A percentile compares a stretch with the other conserved stretches of the same genome.
phyloP scores from a whole-genome alignment of 2,888 invertebrate species.

The Cactoblastis cactorum region DNA sequence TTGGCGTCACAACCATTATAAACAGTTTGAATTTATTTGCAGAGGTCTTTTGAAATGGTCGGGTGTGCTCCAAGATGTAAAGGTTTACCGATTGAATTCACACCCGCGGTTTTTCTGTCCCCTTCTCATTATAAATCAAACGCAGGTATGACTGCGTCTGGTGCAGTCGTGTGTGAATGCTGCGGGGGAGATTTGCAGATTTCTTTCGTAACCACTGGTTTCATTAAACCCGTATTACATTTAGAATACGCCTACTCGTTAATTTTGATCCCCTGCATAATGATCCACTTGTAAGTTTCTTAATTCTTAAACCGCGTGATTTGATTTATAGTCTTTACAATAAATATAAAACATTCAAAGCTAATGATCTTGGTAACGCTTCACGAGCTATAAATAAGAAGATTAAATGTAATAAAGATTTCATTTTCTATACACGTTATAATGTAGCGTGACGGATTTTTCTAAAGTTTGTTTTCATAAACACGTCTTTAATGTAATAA shows the following conservation, averaged over 20 bases:
- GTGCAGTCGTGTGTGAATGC: constrained; percentile 60
- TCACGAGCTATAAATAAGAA: constrained; percentile 48
- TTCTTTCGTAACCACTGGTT: constrained; percentile 26
- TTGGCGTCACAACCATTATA: constrained; percentile 21
- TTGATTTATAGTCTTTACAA: constrained; percentile 13
- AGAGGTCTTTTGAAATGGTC: constrained; percentile 42
- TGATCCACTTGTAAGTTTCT: background rate
- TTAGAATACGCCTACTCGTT: background rate
- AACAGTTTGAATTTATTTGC: constrained; percentile 26
- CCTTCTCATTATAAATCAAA: constrained; percentile 76
- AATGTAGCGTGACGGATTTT: constrained; percentile 47
- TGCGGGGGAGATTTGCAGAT: constrained; percentile 41
- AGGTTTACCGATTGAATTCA: constrained; percentile 65
- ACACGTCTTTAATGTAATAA: constrained; percentile 44
- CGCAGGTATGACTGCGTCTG: constrained; percentile 70
- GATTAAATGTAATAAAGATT: constrained; percentile 55
- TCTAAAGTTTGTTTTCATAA: constrained; percentile 54
- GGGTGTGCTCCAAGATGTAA: constrained; percentile 46
- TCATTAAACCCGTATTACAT: constrained; percentile 28
- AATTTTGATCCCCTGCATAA: background rate
- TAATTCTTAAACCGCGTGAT: background rate
- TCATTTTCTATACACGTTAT: constrained; percentile 38
- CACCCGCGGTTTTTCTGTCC: constrained; percentile 63
- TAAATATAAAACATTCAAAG: constrained; percentile 4
- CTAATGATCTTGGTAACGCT: constrained; percentile 38